These are phyloP conservation scores for Campopleginae sp. DNA, from an alignment of 2,888 invertebrate genomes.

Conservation along the genomic window DNA sequence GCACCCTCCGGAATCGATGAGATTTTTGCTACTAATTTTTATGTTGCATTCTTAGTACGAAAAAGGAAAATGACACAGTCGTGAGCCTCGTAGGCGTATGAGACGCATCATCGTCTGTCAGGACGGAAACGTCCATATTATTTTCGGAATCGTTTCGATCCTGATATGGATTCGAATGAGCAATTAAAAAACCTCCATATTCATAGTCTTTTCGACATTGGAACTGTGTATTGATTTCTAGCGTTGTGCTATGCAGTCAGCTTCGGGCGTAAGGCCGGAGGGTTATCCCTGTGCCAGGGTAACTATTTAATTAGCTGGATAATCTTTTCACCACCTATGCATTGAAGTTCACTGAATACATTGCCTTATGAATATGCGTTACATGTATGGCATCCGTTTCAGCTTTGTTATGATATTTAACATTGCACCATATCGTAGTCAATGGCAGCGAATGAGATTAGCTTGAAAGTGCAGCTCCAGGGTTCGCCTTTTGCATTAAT, in stretches of 20 bases:
- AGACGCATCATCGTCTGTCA: too few species aligned
- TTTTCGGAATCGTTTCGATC: not conserved
- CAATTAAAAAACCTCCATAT: not conserved
- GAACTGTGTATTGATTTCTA: not conserved
- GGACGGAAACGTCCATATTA: too few species aligned
- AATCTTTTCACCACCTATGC: not conserved
- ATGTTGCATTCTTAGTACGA: too few species aligned
- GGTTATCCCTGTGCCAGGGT: not conserved
- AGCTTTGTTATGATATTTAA: not conserved
- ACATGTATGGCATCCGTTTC: not conserved
- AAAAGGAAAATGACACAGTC: too few species aligned
- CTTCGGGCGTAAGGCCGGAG: not conserved
- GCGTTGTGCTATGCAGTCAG: constrained; percentile 22
- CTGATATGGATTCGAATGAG: not conserved
- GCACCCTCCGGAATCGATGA: too few species aligned
- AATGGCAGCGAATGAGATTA: not conserved
- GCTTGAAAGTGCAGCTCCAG: not conserved
- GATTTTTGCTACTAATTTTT: too few species aligned
- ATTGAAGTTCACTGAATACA: not conserved
- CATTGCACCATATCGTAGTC: not conserved
- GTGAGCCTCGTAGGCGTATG: too few species aligned
- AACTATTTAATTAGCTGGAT: constrained; percentile 31
- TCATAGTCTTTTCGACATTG: constrained; percentile 10
- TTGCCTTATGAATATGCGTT: not conserved
- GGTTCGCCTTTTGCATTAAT: too few species aligned